Evolutionary conservation across 2,113 vertebrate genomes (phyloP).

Genomic region (Callorhinus ursinus): DNA sequence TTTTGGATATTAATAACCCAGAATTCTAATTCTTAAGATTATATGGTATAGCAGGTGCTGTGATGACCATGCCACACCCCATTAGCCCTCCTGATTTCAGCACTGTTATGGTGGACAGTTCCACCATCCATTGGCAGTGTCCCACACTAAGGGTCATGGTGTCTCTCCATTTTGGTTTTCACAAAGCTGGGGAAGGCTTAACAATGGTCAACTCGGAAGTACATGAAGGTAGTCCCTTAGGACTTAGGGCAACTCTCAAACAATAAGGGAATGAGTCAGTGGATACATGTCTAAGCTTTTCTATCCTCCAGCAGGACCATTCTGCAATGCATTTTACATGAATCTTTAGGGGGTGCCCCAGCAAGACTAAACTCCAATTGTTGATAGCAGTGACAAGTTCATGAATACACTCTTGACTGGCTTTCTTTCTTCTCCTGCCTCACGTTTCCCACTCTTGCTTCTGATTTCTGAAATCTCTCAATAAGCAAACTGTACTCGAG

Average conservation of each 20-base stretch:
- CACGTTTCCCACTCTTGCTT: background rate
- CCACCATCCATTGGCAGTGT: accelerated
- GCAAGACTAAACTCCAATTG: background rate
- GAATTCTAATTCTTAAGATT: background rate
- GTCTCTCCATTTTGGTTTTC: background rate
- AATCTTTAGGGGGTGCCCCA: background rate
- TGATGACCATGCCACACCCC: background rate
- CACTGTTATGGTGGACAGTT: background rate
- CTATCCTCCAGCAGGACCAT: background rate
- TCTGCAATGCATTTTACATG: background rate
- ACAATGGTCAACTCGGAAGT: background rate
- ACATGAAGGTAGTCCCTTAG: background rate
- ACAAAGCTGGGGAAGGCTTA: background rate
- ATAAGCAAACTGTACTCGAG: background rate
- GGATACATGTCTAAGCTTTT: background rate
- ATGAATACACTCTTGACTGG: background rate
- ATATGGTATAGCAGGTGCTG: background rate
- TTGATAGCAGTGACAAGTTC: background rate
- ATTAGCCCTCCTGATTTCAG: background rate
- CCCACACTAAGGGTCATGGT: accelerated
- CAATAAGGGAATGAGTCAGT: background rate
- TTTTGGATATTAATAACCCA: background rate
- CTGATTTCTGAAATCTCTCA: background rate
- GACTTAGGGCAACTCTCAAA: background rate
- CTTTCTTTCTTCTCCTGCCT: background rate